Evolutionary conservation across 2,888 invertebrate genomes (phyloP).

Genomic region (Hirtodrosophila trivittata): DNA sequence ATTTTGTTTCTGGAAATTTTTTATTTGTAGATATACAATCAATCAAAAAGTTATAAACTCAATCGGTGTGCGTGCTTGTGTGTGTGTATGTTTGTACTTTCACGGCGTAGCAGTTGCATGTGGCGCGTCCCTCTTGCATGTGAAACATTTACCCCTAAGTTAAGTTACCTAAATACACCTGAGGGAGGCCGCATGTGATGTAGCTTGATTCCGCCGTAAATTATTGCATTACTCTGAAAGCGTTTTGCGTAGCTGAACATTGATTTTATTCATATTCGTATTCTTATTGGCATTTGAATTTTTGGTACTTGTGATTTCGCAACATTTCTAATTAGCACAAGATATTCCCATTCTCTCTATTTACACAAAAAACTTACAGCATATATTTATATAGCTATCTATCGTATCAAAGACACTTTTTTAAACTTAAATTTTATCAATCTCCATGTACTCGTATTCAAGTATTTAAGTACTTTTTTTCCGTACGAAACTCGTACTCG

Average conservation of each 20-base stretch:
- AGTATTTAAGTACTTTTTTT: constrained; percentile 45
- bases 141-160: constrained; percentile 25
- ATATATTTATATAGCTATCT: too few species aligned
- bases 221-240: constrained; percentile 1
- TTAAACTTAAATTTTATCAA: constrained; percentile 35
- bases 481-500: constrained; percentile 72
- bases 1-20: too few species aligned
- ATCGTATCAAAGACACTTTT: too few species aligned
- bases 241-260: constrained; percentile 49
- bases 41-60: too few species aligned
- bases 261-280: constrained; percentile 31
- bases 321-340: constrained; percentile 60
- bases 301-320: constrained; percentile 47
- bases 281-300: constrained; percentile 35
- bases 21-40: too few species aligned
- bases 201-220: constrained; percentile 9
- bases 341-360: constrained; percentile 52
- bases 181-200: constrained; percentile 23
- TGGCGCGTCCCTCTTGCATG: constrained; percentile 55
- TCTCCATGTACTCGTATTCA: constrained; percentile 59
- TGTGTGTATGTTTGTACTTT: constrained; percentile 6
- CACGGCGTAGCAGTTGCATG: constrained; percentile 22
- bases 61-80: too few species aligned
- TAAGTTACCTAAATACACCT: constrained; percentile 3
- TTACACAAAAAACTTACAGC: too few species aligned